These are phyloP conservation scores for Microplitis deprimator DNA, from an alignment of 2,888 invertebrate genomes.

Conservation along the genomic window DNA sequence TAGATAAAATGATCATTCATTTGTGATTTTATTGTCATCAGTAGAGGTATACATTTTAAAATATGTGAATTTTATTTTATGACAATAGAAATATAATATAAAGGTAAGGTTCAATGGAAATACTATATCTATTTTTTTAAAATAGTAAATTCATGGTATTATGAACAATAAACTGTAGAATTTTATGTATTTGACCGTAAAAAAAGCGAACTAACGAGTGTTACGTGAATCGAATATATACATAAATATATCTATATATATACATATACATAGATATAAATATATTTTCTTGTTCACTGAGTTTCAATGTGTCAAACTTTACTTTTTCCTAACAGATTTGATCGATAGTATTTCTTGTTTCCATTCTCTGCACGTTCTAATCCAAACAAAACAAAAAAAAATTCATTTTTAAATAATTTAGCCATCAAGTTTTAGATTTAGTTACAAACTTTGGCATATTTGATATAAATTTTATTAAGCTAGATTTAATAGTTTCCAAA, in stretches of 20 bases:
- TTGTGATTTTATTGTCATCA: no score
- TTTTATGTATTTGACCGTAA: not conserved
- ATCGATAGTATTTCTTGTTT: not conserved
- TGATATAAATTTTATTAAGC: not conserved
- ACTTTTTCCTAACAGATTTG: not conserved
- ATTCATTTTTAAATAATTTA: not conserved
- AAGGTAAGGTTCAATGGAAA: not conserved
- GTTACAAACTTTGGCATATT: not conserved
- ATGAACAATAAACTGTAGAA: slow-evolving; percentile 1
- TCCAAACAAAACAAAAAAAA: not conserved
- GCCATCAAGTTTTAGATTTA: not conserved
- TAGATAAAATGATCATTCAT: no score
- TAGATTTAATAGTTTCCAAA: not conserved
- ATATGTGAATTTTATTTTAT: not conserved
- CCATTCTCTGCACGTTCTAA: not conserved
- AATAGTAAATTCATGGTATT: not conserved
- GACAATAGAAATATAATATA: not conserved
- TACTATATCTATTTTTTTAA: not conserved
- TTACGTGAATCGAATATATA: not conserved
- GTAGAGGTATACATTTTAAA: not conserved
- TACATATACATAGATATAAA: no score
- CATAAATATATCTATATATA: no score
- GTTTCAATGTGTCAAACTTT: not conserved
- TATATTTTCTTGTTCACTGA: no score
- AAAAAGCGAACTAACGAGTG: not conserved